phyloP scores from a whole-genome alignment of 2,797 vertebrate genomes.

The Argentina silus region DNA sequence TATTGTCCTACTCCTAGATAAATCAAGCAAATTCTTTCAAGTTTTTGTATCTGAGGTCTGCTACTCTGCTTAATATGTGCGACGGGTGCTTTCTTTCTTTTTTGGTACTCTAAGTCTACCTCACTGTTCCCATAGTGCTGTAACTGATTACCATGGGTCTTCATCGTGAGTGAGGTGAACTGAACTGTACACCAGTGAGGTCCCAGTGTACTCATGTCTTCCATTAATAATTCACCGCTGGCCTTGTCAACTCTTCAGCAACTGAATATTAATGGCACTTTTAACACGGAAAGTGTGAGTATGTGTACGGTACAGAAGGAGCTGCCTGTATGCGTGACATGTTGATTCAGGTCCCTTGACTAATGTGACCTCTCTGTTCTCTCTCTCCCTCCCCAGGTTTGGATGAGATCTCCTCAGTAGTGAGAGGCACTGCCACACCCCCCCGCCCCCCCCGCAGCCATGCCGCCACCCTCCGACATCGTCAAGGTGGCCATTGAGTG shows the following conservation, averaged over 20 bases:
- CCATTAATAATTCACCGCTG: constrained; percentile 29
- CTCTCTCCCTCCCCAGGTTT: constrained; percentile 73
- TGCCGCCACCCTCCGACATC: constrained; percentile 95
- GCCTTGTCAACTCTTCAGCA: constrained; percentile 14
- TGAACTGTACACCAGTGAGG: too few relatives aligned
- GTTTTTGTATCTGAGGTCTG: too few relatives aligned
- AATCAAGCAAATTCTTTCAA: too few relatives aligned
- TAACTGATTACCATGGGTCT: too few relatives aligned
- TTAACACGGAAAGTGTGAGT: neutral
- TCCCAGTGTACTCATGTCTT: neutral
- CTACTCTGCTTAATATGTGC: too few relatives aligned
- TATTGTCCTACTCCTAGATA: too few relatives aligned
- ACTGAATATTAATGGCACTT: too few relatives aligned
- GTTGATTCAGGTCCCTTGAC: neutral
- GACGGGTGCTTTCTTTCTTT: too few relatives aligned
- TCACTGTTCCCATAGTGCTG: too few relatives aligned
- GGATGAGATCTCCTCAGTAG: constrained; percentile 78
- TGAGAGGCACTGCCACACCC: constrained; percentile 66
- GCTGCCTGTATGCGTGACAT: constrained; percentile 26
- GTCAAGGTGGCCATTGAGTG: constrained; percentile 99
- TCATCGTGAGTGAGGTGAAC: too few relatives aligned
- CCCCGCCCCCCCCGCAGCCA: constrained; percentile 66
- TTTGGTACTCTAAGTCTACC: too few relatives aligned
- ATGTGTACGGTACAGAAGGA: neutral
- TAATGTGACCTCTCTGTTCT: neutral